Conservation (phyloP, 2,888 invertebrate genomes). For the Melinaea menophilus region DNA sequence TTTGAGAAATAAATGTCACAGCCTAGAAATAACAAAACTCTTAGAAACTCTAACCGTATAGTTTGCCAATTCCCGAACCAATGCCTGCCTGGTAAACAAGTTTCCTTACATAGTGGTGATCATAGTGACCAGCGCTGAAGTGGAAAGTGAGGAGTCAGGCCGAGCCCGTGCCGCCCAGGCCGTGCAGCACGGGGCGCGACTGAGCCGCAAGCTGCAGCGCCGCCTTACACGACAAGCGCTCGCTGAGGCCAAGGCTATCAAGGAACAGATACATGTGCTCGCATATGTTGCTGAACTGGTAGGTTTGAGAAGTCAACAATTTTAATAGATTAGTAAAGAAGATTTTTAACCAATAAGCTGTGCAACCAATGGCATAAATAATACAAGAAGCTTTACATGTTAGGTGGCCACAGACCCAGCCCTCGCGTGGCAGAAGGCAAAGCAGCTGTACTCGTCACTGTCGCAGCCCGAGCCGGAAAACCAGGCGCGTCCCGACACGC, state of each 20-base stretch:
- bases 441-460: conserved; percentile 82
- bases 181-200: conserved; percentile 86
- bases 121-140: conserved; percentile 66
- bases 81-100: conserved; percentile 1
- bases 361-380: too few species aligned
- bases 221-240: conserved; percentile 87
- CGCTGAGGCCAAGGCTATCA: conserved; percentile 87
- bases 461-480: conserved; percentile 90
- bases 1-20: too few species aligned
- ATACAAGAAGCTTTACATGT: background rate
- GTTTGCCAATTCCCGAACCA: too few species aligned
- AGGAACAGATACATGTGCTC: conserved; percentile 87
- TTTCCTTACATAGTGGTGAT: conserved; percentile 55
- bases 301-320: conserved; percentile 39
- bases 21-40: too few species aligned
- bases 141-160: conserved; percentile 48
- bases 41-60: too few species aligned
- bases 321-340: too few species aligned
- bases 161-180: conserved; percentile 83
- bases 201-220: conserved; percentile 86
- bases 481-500: conserved; percentile 86
- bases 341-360: too few species aligned
- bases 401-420: conserved; percentile 89
- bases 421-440: conserved; percentile 84
- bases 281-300: conserved; percentile 89